These are phyloP conservation scores for Crossaster papposus DNA, from an alignment of 53 echinoderm and acorn worm genomes.

Conservation along the genomic window DNA sequence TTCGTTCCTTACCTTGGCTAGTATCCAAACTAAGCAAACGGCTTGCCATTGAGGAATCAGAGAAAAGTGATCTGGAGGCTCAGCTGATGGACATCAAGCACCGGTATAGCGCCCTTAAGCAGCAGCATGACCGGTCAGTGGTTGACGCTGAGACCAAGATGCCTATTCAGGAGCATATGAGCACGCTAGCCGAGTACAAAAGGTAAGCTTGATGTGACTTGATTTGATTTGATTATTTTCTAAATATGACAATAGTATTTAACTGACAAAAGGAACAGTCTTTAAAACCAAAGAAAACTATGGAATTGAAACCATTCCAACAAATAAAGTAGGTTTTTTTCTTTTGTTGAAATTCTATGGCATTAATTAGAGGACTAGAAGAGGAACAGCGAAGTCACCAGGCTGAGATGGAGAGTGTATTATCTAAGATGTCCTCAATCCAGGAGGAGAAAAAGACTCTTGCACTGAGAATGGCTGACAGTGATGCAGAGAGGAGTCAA, in stretches of 20 bases:
- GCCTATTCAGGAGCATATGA: slow-evolving; percentile 84
- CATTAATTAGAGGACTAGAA: slow-evolving; percentile 64
- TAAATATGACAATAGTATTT: no score
- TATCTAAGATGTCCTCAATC: slow-evolving; percentile 73
- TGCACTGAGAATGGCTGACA: slow-evolving; percentile 73
- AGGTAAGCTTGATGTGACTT: slow-evolving; percentile 50
- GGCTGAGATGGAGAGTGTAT: slow-evolving; percentile 75
- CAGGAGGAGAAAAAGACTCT: slow-evolving; percentile 88
- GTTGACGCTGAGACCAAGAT: slow-evolving; percentile 74
- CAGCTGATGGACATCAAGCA: slow-evolving; percentile 69
- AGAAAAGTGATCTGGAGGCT: slow-evolving; percentile 74
- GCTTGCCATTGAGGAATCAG: slow-evolving; percentile 80
- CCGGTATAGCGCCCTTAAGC: slow-evolving; percentile 80
- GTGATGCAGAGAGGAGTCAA: slow-evolving; percentile 80
- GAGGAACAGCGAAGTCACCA: slow-evolving; percentile 70
- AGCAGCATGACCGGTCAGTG: slow-evolving; percentile 74
- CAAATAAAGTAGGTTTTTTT: no score
- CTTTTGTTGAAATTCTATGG: not conserved
- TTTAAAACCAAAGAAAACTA: no score
- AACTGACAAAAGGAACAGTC: no score
- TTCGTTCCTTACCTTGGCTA: slow-evolving; percentile 19
- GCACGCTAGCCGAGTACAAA: slow-evolving; percentile 76
- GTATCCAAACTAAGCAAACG: slow-evolving; percentile 76
- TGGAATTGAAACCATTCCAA: no score
- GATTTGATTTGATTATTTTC: not conserved